Conservation (phyloP, 1,140 invertebrate genomes). For the Cataglyphis hispanica region DNA sequence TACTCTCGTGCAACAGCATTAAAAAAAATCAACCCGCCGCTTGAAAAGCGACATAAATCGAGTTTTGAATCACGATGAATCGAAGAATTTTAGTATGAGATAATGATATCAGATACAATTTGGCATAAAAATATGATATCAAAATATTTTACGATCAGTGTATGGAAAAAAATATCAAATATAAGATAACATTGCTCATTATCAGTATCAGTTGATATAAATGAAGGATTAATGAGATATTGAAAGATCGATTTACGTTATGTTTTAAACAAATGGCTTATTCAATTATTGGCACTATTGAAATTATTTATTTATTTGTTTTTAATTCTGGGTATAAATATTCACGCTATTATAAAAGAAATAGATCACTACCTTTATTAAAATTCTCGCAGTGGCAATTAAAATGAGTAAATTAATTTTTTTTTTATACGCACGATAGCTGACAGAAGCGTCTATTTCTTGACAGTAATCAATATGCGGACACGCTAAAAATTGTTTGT, state of each 20-base stretch:
- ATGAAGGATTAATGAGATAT: not conserved
- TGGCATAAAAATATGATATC: not conserved
- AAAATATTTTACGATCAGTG: not conserved
- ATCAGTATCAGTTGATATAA: not conserved
- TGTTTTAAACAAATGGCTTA: not conserved
- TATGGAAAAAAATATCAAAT: not conserved
- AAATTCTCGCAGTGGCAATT: not conserved
- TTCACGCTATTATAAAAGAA: not conserved
- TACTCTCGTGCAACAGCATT: slow-evolving; percentile 84
- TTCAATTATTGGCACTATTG: not conserved
- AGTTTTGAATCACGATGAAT: slow-evolving; percentile 1
- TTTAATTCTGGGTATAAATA: not conserved
- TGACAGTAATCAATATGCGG: not conserved
- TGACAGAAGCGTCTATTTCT: not conserved
- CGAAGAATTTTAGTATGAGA: not conserved
- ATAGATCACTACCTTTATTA: slow-evolving; percentile 10
- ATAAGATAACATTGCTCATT: not conserved
- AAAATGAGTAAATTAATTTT: not conserved
- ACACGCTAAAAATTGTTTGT: not conserved
- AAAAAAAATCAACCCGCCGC: slow-evolving; percentile 43
- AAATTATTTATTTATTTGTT: slow-evolving; percentile 7
- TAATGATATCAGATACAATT: not conserved
- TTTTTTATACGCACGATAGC: no score
- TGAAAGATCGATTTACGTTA: slow-evolving; percentile 16
- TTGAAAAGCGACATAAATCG: slow-evolving; percentile 8